Evolutionary conservation across 1,140 invertebrate genomes (phyloP), one percentile per base, ranked within the genome.

Genomic region (Bombus balteatus): DNA sequence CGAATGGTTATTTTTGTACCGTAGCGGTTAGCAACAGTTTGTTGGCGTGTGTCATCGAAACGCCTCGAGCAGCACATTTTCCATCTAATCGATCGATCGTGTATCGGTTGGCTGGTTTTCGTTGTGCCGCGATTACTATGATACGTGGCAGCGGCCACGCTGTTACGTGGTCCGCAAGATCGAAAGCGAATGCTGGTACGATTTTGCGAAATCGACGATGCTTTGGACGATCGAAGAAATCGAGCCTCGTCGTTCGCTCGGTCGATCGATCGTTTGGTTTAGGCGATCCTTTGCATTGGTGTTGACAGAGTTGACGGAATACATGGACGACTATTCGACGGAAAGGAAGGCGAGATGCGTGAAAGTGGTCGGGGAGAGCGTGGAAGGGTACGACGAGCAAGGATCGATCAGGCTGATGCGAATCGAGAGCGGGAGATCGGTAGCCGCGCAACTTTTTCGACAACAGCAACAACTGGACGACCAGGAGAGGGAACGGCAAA

Each of bases 11-110:
- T 92, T 92, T 91, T 92, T 92, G 86, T 92, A 93, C 88, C 87
- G 57, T 80, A 92, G 87, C 76, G 85, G 91, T 85, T 92, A 92
- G 92, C 91, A 92, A 92, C 92, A 92, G 92, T 91, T 89, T 83
- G 80, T 83, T 71, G 47, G 47, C 47, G 47, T 57, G 79, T 91
- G 78, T 89, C 86, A 71, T 88, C 72, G 75, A 34, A 59, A 76
- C n/a, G 65, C 37, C 15, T 37, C 32, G 62, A 37, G 43, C 59
- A 43, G 13, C 25, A n/a, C 13, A n/a, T 32, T 68, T 53, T 86
- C 65, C 34, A 71, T 34, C n/a, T 34, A n/a, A 57, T 82, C 71
- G 71, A 73, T 70, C 81, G 59, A 82, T 62, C 59, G n/a, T 28
- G 83, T 86, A 53, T 53, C 47, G 47, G 18, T 34, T 43, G 57